A percentile compares a stretch with the other conserved stretches of the same genome.
These are phyloP conservation scores for Chrysina gloriosa DNA, from an alignment of 2,888 invertebrate species.

Conservation along the genomic window DNA sequence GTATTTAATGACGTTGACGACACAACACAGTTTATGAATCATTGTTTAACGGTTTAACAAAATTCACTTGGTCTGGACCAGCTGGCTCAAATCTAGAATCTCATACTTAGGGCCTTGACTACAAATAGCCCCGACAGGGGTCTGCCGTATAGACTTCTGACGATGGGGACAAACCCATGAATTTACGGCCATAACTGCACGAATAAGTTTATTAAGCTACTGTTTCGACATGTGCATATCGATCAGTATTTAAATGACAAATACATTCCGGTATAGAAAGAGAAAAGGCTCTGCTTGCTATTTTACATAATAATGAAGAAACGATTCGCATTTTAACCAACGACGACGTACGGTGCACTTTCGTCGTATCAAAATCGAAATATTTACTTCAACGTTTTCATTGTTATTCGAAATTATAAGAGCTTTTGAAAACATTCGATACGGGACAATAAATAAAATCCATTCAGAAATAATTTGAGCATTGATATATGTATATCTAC, in stretches of 20 bases:
- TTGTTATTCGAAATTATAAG: no score
- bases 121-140: conserved; percentile 18
- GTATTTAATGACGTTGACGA: background rate
- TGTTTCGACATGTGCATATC: conserved; percentile 4
- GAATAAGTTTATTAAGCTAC: conserved; percentile 8
- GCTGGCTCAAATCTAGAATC: conserved; percentile 28
- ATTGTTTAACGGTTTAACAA: conserved; percentile 28
- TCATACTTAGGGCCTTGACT: conserved; percentile 27
- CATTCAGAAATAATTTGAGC: no score
- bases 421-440: no score
- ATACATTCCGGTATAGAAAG: conserved; percentile 10
- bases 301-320: background rate
- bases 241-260: conserved; percentile 15
- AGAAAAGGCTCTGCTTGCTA: background rate
- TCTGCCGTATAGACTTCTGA: conserved; percentile 1
- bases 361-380: background rate
- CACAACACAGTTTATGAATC: background rate
- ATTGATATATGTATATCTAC: no score
- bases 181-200: conserved; percentile 5
- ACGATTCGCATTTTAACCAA: background rate
- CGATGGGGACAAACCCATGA: conserved; percentile 1
- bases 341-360: background rate
- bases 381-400: no score
- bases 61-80: conserved; percentile 22
- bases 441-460: no score